Evolutionary conservation across 1,140 invertebrate species (phyloP).

Genomic region (Panulirus ornatus): DNA sequence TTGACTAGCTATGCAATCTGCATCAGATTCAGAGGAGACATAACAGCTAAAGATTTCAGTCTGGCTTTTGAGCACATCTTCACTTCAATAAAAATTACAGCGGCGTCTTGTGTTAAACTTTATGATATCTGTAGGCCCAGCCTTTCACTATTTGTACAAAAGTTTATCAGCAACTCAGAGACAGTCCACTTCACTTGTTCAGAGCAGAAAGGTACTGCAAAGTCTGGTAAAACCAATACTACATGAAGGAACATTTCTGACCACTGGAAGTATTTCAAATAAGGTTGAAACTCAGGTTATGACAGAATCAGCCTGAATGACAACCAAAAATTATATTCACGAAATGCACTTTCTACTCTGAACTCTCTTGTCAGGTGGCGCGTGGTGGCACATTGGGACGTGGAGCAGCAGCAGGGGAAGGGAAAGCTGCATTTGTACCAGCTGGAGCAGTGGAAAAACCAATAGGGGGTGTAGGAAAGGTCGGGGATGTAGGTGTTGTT

Average conservation of each 20-base stretch:
- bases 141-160: conserved; percentile 57
- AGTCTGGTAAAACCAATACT: neutral
- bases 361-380: conserved; percentile 62
- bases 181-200: conserved; percentile 19
- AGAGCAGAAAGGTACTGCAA: conserved; percentile 50
- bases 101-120: conserved; percentile 22
- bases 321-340: conserved; percentile 4
- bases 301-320: conserved; percentile 5
- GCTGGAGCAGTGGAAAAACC: conserved; percentile 34
- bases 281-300: neutral
- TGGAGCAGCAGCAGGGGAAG: conserved; percentile 47
- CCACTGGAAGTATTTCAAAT: neutral
- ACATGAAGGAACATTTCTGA: neutral
- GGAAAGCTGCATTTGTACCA: conserved; percentile 7
- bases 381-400: conserved; percentile 62
- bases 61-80: conserved; percentile 8
- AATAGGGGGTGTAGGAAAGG: conserved; percentile 56
- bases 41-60: conserved; percentile 2
- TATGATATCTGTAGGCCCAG: conserved; percentile 23
- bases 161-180: conserved; percentile 26
- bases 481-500: conserved; percentile 61
- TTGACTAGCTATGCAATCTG: conserved; percentile 64
- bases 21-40: conserved; percentile 51
- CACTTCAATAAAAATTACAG: conserved; percentile 35
- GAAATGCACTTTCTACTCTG: conserved; percentile 56